These are phyloP conservation scores for Standfussiana lucernea DNA, from an alignment of 2,888 invertebrate genomes.

Conservation along the genomic window DNA sequence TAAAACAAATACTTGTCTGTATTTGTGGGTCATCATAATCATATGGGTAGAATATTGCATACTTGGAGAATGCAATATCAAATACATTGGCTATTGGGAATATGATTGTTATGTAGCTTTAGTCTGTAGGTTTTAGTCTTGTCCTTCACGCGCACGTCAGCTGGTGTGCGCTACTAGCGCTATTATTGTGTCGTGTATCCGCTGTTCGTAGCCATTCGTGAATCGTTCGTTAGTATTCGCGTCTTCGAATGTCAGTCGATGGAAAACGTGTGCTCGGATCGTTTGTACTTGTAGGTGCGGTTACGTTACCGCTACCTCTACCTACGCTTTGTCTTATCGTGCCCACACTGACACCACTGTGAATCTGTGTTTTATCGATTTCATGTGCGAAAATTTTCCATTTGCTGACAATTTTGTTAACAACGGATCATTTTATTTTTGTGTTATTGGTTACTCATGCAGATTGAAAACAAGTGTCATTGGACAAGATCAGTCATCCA, in stretches of 20 bases:
- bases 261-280: slow-evolving; percentile 77
- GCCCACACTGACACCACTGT: slow-evolving; percentile 68
- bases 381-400: slow-evolving; percentile 77
- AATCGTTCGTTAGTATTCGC: slow-evolving; percentile 73
- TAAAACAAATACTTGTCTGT: slow-evolving; percentile 8
- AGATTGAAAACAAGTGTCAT: slow-evolving; percentile 82
- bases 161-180: slow-evolving; percentile 68
- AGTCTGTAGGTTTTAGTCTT: slow-evolving; percentile 59
- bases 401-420: slow-evolving; percentile 69
- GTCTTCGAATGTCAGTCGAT: slow-evolving; percentile 77
- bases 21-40: slow-evolving; percentile 14
- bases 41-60: slow-evolving; percentile 22
- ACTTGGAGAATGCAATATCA: slow-evolving; percentile 33
- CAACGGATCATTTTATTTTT: slow-evolving; percentile 74
- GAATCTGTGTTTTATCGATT: slow-evolving; percentile 80
- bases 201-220: slow-evolving; percentile 66
- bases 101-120: slow-evolving; percentile 17
- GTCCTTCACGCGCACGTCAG: slow-evolving; percentile 70
- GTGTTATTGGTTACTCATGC: slow-evolving; percentile 75
- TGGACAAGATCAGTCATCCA: slow-evolving; percentile 83
- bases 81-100: slow-evolving; percentile 33
- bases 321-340: slow-evolving; percentile 80
- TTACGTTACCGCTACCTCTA: slow-evolving; percentile 75
- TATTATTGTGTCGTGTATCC: slow-evolving; percentile 62
- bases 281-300: slow-evolving; percentile 76